Evolutionary conservation across 2,113 vertebrate genomes (phyloP).

Genomic region (Dermatemys mawii): DNA sequence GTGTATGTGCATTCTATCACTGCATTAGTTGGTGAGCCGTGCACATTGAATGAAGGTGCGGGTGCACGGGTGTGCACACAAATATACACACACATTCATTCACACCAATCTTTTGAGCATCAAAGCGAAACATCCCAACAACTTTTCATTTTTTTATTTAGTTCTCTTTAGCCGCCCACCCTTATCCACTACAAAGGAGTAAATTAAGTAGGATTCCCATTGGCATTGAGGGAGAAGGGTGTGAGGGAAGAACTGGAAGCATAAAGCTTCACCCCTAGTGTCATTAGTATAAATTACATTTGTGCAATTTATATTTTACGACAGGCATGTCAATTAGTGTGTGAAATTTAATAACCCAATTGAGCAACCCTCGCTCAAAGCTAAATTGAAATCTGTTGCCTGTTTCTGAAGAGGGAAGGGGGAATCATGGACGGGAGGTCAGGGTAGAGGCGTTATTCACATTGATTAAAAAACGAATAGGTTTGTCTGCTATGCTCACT

Average conservation of each 20-base stretch:
- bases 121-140: conserved; percentile 57
- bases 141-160: not conserved
- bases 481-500: conserved; percentile 8
- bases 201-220: not conserved
- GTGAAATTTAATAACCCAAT: conserved; percentile 78
- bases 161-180: conserved; percentile 66
- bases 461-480: not conserved
- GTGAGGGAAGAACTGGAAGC: conserved; percentile 30
- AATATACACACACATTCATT: not conserved
- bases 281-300: conserved; percentile 75
- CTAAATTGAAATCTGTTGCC: conserved; percentile 71
- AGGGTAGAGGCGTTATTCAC: not conserved
- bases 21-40: not conserved
- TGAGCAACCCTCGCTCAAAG: conserved; percentile 56
- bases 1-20: not conserved
- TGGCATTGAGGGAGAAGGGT: conserved; percentile 31
- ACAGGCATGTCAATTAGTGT: conserved; percentile 73
- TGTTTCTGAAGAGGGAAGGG: conserved; percentile 35
- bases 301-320: conserved; percentile 69
- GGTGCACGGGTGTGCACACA: not conserved
- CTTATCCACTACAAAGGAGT: conserved; percentile 5
- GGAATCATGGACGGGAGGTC: not conserved
- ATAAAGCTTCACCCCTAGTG: conserved; percentile 27
- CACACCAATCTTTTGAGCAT: not conserved
- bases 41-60: not conserved